These are phyloP conservation scores for Jordanella pulchra DNA, from an alignment of 2,797 vertebrate species.

Conservation along the genomic window DNA sequence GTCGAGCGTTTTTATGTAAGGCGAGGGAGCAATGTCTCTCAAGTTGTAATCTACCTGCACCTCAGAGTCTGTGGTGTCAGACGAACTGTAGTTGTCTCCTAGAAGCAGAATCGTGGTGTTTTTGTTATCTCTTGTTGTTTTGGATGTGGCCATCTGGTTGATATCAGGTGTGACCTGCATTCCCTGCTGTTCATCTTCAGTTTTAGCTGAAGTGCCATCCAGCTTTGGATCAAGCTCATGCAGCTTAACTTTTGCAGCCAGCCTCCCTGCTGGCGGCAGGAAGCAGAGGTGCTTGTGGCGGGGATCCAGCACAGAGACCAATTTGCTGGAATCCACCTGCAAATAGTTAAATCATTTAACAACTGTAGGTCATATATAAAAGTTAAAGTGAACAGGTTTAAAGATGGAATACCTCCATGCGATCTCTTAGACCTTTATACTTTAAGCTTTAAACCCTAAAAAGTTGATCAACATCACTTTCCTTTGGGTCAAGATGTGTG, in stretches of 20 bases:
- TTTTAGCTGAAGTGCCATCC: conserved; percentile 26
- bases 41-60: conserved; percentile 72
- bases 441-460: conserved; percentile 65
- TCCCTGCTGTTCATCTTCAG: conserved; percentile 65
- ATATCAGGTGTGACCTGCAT: conserved; percentile 50
- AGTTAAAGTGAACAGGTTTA: neutral
- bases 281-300: conserved; percentile 74
- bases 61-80: conserved; percentile 66
- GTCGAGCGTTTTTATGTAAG: conserved; percentile 67
- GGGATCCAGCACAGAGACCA: conserved; percentile 71
- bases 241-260: conserved; percentile 70
- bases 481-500: conserved; percentile 65
- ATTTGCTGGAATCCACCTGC: conserved; percentile 59
- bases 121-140: conserved; percentile 57
- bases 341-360: conserved; percentile 10
- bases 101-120: conserved; percentile 71
- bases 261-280: conserved; percentile 57
- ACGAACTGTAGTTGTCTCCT: conserved; percentile 72
- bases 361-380: neutral
- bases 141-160: conserved; percentile 45
- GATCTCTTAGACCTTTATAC: conserved; percentile 63
- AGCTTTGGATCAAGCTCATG: conserved; percentile 65
- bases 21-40: conserved; percentile 64
- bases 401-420: conserved; percentile 58
- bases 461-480: conserved; percentile 61